A percentile compares a stretch with the other conserved stretches of the same genome.
Evolutionary conservation across 2,113 vertebrate genomes (phyloP).

Genomic region (Heliornis fulica): DNA sequence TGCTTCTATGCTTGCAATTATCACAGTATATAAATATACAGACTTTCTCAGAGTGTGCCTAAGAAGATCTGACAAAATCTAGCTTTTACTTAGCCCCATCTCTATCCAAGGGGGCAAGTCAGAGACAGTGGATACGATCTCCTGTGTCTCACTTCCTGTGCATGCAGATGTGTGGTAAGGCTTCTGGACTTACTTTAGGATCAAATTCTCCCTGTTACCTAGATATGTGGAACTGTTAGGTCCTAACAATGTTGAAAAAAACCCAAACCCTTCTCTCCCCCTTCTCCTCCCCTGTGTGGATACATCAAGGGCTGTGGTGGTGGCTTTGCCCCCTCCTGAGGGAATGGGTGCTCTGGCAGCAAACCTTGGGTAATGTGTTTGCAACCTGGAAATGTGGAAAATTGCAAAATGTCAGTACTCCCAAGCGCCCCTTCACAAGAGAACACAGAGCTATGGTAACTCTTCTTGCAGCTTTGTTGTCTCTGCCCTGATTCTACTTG

Average conservation of each 20-base stretch:
- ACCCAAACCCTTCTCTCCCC: neutral
- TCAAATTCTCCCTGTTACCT: neutral
- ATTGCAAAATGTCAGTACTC: neutral
- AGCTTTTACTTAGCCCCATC: neutral
- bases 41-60: slow-evolving; percentile 33
- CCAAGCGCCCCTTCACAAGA: neutral
- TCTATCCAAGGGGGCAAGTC: neutral
- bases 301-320: neutral
- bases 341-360: neutral
- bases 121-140: neutral
- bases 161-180: fast-evolving
- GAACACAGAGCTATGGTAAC: neutral
- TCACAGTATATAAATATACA: slow-evolving; percentile 53
- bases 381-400: neutral
- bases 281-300: neutral
- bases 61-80: slow-evolving; percentile 24
- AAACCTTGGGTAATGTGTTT: neutral
- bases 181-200: neutral
- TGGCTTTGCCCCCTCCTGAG: neutral
- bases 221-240: neutral
- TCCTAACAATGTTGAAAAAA: neutral
- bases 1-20: slow-evolving; percentile 67
- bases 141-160: fast-evolving
- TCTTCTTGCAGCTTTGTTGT: neutral
- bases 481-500: neutral